Evolutionary conservation across 2,888 invertebrate species (phyloP), one percentile per base, ranked within the genome.

Genomic region (Nasonovia ribisnigri): DNA sequence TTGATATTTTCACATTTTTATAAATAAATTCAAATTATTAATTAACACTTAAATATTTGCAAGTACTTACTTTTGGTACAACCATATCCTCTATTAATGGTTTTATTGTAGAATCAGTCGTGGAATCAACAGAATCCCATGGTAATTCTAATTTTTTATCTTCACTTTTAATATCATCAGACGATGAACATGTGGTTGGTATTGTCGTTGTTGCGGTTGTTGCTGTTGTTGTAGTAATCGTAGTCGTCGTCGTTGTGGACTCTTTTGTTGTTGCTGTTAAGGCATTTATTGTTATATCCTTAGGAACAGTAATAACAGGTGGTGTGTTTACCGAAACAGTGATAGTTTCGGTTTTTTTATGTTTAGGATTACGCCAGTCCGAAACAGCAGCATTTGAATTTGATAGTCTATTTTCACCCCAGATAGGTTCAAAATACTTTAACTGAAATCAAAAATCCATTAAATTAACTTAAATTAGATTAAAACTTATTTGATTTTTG

Each of bases 341-440:
- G 43, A 89, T 57, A 46, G 93, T 89, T 93, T 89, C 84, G 0
- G 84, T 84, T 89, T 16, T 57, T 46, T 89, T 89, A 84, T 89
- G 42, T 13, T 93, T 93, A 57, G 57, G 16, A 42, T 57, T 16
- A 89, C 93, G 89, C 8, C 43, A 60, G 3, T 93, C 43, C 29
- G 86, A 60, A 93, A 42, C 29, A 51, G 48, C 26, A 48, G 60
- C n/a, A 90, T 60, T 93, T n/a, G 84, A 90, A 84, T 57, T 67
- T n/a, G 86, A 57, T 51, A n/a, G 5, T 84, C 46, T 93, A 94
- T 96, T 98, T 95, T 98, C 98, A 94, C 99, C 99, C 99, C 99
- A 99, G 95, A 98, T 98, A 51, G 99, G 98, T 96, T 99, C 99
- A 96, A 99, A 99, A 96, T 99, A 98, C 96, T 99, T 99, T 93